A percentile compares a stretch with the other conserved stretches of the same genome.
These are phyloP conservation scores for Typhlichthys eigenmanni DNA, from an alignment of 2,797 vertebrate species.

Conservation along the genomic window DNA sequence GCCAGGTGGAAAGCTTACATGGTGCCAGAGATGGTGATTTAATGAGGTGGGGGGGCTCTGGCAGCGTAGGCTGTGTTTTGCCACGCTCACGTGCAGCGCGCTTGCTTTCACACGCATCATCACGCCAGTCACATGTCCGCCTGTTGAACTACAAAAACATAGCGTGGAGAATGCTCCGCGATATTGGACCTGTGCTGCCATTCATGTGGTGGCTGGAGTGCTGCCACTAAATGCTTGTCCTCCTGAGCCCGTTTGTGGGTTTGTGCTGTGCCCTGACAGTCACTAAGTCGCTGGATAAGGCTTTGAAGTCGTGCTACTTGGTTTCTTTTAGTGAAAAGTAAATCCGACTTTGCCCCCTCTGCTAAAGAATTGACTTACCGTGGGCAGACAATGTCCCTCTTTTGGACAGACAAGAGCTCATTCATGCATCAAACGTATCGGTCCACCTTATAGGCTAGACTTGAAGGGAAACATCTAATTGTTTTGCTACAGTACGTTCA, in stretches of 20 bases:
- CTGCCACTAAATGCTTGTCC: conserved; percentile 26
- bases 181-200: conserved; percentile 3
- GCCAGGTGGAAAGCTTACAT: conserved; percentile 23
- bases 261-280: conserved; percentile 43
- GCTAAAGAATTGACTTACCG: conserved; percentile 56
- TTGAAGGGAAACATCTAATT: conserved; percentile 18
- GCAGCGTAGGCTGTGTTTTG: neutral
- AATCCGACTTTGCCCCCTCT: conserved; percentile 56
- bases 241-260: conserved; percentile 43
- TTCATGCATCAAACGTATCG: conserved; percentile 32
- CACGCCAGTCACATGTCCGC: conserved; percentile 1
- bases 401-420: conserved; percentile 39
- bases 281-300: conserved; percentile 60
- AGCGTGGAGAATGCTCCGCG: neutral
- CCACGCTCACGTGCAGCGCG: conserved; percentile 6
- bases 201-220: conserved; percentile 27
- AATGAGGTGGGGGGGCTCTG: conserved; percentile 21
- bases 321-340: conserved; percentile 72
- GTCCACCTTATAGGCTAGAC: conserved; percentile 26
- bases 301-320: conserved; percentile 77
- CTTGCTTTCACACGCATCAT: conserved; percentile 14
- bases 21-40: conserved; percentile 20
- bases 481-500: neutral
- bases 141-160: neutral
- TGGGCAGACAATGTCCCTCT: conserved; percentile 55